A percentile compares a stretch with the other conserved stretches of the same genome.
Conservation (phyloP, 2,797 vertebrate genomes). For the Pseudomugil gertrudae region DNA sequence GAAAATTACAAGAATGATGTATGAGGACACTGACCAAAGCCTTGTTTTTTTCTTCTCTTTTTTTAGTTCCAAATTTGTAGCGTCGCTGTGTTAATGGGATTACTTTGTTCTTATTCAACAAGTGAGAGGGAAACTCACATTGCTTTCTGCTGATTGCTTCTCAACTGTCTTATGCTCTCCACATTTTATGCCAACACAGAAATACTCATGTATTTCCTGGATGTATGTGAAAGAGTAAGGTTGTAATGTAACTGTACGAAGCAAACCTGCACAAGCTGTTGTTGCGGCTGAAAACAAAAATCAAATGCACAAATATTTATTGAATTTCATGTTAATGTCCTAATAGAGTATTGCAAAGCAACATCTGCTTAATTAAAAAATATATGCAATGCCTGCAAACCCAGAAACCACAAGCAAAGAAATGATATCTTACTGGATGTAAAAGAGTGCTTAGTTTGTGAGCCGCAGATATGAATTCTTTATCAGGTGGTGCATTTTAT, state of each 20-base stretch:
- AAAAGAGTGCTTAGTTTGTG: no score
- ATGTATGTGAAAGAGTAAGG: conserved; percentile 13
- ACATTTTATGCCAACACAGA: conserved; percentile 22
- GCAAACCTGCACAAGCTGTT: conserved; percentile 2
- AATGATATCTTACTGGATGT: no score
- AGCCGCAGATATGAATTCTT: no score
- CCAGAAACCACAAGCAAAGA: no score
- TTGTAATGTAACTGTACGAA: conserved; percentile 20
- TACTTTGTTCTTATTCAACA: conserved; percentile 53
- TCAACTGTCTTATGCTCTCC: conserved; percentile 32
- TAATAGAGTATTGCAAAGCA: no score
- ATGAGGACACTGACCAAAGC: conserved; percentile 51
- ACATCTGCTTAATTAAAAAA: neutral
- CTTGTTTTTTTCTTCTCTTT: neutral
- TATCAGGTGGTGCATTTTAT: no score
- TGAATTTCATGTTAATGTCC: neutral
- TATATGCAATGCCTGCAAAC: no score
- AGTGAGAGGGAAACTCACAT: conserved; percentile 30
- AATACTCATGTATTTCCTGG: conserved; percentile 30
- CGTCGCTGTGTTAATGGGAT: conserved; percentile 44
- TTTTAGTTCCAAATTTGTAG: conserved; percentile 36
- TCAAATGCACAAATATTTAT: neutral
- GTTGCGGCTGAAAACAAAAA: neutral
- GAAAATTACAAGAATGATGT: conserved; percentile 48
- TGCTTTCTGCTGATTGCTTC: conserved; percentile 44